Conservation (phyloP, 2,113 vertebrate genomes). For the Mustela lutreola region DNA sequence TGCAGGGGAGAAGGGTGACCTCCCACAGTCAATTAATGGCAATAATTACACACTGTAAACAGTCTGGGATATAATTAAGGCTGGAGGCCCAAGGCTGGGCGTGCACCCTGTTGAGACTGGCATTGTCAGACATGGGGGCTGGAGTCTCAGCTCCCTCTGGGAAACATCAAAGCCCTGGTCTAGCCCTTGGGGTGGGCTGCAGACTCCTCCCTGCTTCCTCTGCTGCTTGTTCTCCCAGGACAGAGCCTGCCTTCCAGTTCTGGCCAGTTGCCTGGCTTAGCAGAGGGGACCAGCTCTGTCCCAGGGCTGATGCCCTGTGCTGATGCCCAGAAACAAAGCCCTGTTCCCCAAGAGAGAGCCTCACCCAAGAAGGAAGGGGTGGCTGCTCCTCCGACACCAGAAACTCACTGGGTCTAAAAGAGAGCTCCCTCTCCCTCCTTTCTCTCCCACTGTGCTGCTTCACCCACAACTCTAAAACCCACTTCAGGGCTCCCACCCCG, state of each 20-base stretch:
- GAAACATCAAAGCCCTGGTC: constrained; percentile 59
- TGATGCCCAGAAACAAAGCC: not conserved
- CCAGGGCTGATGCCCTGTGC: not conserved
- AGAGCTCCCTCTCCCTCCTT: not conserved
- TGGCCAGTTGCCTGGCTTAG: not conserved
- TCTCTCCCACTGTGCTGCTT: not conserved
- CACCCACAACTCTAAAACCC: not conserved
- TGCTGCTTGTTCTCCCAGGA: not conserved
- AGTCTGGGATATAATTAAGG: constrained; percentile 84
- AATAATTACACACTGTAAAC: constrained; percentile 87
- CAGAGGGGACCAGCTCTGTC: not conserved
- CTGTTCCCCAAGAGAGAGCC: not conserved
- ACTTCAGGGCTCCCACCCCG: not conserved
- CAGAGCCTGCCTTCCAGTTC: not conserved
- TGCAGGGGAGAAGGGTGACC: constrained; percentile 80
- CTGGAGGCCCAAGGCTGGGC: constrained; percentile 81
- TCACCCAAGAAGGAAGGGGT: not conserved
- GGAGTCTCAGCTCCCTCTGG: constrained; percentile 56
- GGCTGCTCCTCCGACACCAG: not conserved
- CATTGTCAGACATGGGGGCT: constrained; percentile 67
- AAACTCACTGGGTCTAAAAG: not conserved
- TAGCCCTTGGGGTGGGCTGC: not conserved
- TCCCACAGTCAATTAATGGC: constrained; percentile 84
- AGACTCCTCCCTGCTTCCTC: constrained; percentile 49
- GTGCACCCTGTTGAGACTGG: constrained; percentile 62